Percentiles rank a stretch among this genome's conserved stretches.
Evolutionary conservation across 64 coral and sea anemone species (phyloP).

Genomic region (Hydrozoanthus tunicans): DNA sequence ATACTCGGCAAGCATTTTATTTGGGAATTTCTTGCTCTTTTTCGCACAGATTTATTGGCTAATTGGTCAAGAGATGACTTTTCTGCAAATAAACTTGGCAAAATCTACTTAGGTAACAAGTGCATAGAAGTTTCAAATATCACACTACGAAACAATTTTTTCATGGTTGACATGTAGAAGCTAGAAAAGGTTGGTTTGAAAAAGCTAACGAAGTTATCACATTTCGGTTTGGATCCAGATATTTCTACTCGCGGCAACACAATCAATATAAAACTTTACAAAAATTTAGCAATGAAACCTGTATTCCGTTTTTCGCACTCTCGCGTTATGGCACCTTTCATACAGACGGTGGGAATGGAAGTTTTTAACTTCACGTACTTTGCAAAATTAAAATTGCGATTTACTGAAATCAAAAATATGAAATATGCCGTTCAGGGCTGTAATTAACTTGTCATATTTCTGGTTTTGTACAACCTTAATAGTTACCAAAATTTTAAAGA

Average conservation of each 20-base stretch:
- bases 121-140: not conserved
- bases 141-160: not conserved
- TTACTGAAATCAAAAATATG: conserved; percentile 10
- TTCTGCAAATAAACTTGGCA: no score
- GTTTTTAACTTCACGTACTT: not conserved
- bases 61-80: no score
- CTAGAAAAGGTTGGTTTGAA: not conserved
- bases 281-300: no score
- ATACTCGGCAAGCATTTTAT: not conserved
- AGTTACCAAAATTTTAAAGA: not conserved
- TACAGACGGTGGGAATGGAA: no score
- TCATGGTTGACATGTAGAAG: no score
- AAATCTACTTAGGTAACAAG: not conserved
- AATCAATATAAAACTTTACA: no score
- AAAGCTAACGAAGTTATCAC: not conserved
- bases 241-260: not conserved
- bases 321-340: no score
- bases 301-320: not conserved
- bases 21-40: not conserved
- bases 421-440: not conserved
- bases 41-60: no score
- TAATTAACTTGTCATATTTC: conserved; percentile 25
- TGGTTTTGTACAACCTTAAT: not conserved
- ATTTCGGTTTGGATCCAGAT: not conserved
- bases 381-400: not conserved